Evolutionary conservation across 2,888 invertebrate species (phyloP).

Genomic region (Caenorhabditis parvicauda): DNA sequence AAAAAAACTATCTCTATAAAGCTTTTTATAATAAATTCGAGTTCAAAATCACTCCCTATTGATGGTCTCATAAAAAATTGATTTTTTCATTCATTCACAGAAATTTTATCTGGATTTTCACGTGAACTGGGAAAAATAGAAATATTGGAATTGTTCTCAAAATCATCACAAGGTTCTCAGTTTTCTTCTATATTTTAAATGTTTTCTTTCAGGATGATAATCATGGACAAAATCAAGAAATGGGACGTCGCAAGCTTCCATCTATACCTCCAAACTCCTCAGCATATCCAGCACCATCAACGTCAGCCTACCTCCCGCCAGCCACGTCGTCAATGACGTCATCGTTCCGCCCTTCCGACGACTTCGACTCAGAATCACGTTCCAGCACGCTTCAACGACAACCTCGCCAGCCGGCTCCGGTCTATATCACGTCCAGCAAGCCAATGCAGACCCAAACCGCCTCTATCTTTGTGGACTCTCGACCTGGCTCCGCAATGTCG

Average conservation of each 20-base stretch:
- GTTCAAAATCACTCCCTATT: no score
- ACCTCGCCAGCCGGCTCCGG: constrained; percentile 24
- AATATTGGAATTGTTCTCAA: no score
- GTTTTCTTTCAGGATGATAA: constrained; percentile 53
- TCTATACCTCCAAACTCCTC: constrained; percentile 43
- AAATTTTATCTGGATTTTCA: no score
- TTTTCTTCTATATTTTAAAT: no score
- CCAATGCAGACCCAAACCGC: constrained; percentile 4
- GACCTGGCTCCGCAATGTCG: constrained; percentile 23
- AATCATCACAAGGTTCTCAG: no score
- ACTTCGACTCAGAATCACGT: constrained; percentile 15
- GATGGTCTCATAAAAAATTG: no score
- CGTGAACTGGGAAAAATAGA: no score
- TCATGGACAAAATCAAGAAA: constrained; percentile 38
- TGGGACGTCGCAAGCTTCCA: constrained; percentile 60
- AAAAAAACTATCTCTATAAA: no score
- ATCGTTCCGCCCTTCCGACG: constrained; percentile 4
- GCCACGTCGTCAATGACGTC: constrained; percentile 10
- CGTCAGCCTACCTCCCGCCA: constrained; percentile 19
- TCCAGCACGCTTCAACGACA: constrained; percentile 18
- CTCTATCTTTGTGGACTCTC: constrained; percentile 19
- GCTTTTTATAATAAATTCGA: no score
- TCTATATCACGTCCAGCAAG: constrained; percentile 40
- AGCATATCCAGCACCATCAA: constrained; percentile 23
- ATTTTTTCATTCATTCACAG: no score